phyloP scores from a whole-genome alignment of 2,888 invertebrate genomes.

The Apomyelois bistriatella region DNA sequence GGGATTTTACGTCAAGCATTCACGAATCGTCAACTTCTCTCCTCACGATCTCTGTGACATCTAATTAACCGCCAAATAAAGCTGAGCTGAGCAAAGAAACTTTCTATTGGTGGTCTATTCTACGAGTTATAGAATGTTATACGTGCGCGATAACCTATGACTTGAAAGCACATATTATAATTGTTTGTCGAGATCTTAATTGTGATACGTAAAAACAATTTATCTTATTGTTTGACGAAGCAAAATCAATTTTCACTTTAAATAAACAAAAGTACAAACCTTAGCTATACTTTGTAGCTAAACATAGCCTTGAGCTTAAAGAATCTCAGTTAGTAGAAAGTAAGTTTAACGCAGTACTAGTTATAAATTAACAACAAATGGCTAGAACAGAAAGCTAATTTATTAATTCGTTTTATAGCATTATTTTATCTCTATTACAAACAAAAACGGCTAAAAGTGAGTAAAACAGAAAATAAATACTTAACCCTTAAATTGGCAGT shows the following conservation, averaged over 20 bases:
- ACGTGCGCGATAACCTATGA: conserved; percentile 15
- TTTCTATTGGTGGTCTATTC: conserved; percentile 30
- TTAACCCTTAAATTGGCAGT: too few relatives aligned
- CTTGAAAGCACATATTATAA: conserved; percentile 2
- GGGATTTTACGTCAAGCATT: conserved; percentile 26
- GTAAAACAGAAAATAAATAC: too few relatives aligned
- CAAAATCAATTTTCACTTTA: background rate
- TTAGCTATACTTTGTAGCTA: too few relatives aligned
- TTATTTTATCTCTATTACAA: too few relatives aligned
- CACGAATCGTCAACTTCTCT: conserved; percentile 40
- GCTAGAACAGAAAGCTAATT: too few relatives aligned
- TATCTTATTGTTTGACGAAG: conserved; percentile 3
- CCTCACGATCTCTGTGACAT: conserved; percentile 50
- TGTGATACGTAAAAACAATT: conserved; percentile 1
- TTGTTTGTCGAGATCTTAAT: conserved; percentile 2
- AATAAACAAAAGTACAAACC: background rate
- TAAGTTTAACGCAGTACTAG: too few relatives aligned
- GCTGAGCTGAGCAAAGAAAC: conserved; percentile 40
- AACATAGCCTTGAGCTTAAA: too few relatives aligned
- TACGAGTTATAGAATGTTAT: conserved; percentile 15
- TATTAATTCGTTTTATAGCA: too few relatives aligned
- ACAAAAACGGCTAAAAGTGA: too few relatives aligned
- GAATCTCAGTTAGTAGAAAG: too few relatives aligned
- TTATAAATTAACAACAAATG: too few relatives aligned
- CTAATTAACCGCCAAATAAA: conserved; percentile 61